Evolutionary conservation across 2,113 vertebrate genomes (phyloP), one percentile per base, ranked within the genome.

Genomic region (Poecilia latipinna): DNA sequence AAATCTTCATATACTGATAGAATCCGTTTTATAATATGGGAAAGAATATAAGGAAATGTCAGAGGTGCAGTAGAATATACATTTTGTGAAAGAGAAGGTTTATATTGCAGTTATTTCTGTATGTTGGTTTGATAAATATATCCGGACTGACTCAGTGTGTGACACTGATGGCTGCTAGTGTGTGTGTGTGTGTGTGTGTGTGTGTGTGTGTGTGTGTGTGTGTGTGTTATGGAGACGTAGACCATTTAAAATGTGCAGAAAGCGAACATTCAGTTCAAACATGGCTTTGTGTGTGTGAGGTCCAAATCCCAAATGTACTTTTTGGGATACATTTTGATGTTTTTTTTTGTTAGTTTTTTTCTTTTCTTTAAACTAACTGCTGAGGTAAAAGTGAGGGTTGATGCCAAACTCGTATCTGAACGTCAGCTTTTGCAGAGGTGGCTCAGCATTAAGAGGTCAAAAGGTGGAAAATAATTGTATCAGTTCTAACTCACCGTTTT

Each of bases 21-120:
- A 89, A 85, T 85, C 78, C 44, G 76, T 88, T 78, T 81, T 69
- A 87, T 78, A 87, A 74, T 7, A 65, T 91, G 78, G 37, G 86
- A 90, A 90, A 89, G 65, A 86, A 79, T 39, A 82, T 78, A 89
- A 86, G 74, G 85, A 85, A 86, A 84, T 79, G 68, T 87, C 65
- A 78, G 73, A 79, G 90, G 84, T 88, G 82, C 79, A 72, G 74
- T 68, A 82, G 75, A 78, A 72, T 72, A 66, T 77, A 86, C 57
- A 64, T 65, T 84, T 78, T 78, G 12, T 4, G 73, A 84, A 77
- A 88, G 54, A 74, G 57, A 77, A 71, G 72, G 61, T 72, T 80
- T 61, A 76, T 88, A 89, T 87, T 88, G 87, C 80, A 83, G 15
- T 0, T 62, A 62, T 31, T n/a, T 31, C 19, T 65, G 24, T 35